A percentile compares a stretch with the other conserved stretches of the same genome.
These are phyloP conservation scores for Pseudomyrmex concolor DNA, from an alignment of 1,140 invertebrate genomes.

Conservation along the genomic window DNA sequence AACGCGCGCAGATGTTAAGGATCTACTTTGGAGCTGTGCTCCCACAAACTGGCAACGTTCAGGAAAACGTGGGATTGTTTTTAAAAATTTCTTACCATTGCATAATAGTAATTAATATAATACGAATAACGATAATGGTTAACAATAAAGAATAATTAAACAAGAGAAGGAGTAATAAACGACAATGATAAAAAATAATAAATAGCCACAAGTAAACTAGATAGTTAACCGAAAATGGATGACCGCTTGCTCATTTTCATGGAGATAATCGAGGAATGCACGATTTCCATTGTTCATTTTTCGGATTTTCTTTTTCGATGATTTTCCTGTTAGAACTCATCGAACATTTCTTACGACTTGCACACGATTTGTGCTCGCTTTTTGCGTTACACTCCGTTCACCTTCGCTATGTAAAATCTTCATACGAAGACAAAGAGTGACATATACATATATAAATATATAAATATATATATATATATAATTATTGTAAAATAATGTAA, in stretches of 20 bases:
- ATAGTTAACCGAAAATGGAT: conserved; percentile 75
- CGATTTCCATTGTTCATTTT: conserved; percentile 61
- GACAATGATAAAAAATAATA: conserved; percentile 73
- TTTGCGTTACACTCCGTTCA: conserved; percentile 69
- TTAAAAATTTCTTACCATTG: conserved; percentile 83
- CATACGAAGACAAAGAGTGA: conserved; percentile 56
- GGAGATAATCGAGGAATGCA: conserved; percentile 59
- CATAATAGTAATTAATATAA: conserved; percentile 81
- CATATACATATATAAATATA: conserved; percentile 50
- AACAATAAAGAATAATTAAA: conserved; percentile 61
- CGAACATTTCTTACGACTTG: conserved; percentile 58
- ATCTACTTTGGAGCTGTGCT: conserved; percentile 85
- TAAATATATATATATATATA: conserved; percentile 62
- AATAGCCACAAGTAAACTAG: conserved; percentile 55
- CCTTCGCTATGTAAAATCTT: conserved; percentile 72
- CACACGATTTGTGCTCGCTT: conserved; percentile 61
- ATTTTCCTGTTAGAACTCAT: conserved; percentile 23
- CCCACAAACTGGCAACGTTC: conserved; percentile 77
- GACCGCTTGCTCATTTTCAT: conserved; percentile 75
- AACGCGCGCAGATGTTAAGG: conserved; percentile 79
- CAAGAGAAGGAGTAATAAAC: conserved; percentile 70
- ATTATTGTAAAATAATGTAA: conserved; percentile 76
- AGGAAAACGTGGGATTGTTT: conserved; percentile 82
- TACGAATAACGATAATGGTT: conserved; percentile 69
- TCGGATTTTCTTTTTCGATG: conserved; percentile 28